A percentile compares a stretch with the other conserved stretches of the same genome.
phyloP scores from a whole-genome alignment of 1,140 invertebrate species.

The Drosophila sulfurigaster region DNA sequence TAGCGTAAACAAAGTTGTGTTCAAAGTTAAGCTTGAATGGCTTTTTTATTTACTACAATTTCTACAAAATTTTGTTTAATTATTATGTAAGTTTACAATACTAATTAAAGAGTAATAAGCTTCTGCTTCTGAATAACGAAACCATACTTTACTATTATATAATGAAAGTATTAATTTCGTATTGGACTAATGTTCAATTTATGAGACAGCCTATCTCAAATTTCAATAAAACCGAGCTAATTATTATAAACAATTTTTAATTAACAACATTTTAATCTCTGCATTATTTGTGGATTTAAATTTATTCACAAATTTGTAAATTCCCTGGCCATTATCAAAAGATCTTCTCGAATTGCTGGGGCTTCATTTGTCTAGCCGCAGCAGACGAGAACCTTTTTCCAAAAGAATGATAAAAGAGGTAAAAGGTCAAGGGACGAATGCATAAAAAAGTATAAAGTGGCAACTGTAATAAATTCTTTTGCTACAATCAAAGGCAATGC shows the following conservation, averaged over 20 bases:
- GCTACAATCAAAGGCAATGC: slow-evolving; percentile 37
- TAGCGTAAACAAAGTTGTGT: background rate
- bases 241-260: no score
- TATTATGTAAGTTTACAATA: no score
- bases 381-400: background rate
- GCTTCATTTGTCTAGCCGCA: slow-evolving; percentile 1
- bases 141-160: no score
- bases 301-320: background rate
- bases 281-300: no score
- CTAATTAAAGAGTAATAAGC: no score
- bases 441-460: slow-evolving; percentile 17
- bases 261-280: no score
- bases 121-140: no score
- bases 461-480: slow-evolving; percentile 14
- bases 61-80: no score
- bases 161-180: no score
- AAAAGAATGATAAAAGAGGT: slow-evolving; percentile 8
- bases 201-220: no score
- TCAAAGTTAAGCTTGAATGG: background rate
- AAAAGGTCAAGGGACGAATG: slow-evolving; percentile 27
- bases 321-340: background rate
- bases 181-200: no score
- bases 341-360: background rate
- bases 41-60: background rate
- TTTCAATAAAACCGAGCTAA: no score